Evolutionary conservation across 2,888 invertebrate genomes (phyloP).

Genomic region (Aleiodes alternator): DNA sequence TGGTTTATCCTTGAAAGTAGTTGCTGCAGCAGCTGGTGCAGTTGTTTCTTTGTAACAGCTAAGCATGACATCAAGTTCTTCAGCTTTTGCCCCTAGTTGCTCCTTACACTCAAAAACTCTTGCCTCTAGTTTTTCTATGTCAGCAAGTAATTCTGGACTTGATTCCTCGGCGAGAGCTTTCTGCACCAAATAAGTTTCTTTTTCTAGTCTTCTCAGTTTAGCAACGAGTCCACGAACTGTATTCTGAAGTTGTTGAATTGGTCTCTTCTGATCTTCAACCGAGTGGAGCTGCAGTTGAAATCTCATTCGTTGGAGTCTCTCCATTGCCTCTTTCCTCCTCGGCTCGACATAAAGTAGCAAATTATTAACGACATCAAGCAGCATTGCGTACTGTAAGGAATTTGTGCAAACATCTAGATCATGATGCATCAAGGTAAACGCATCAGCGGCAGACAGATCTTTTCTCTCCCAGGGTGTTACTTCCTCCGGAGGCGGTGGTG

Average conservation of each 20-base stretch:
- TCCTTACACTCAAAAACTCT: conserved; percentile 93
- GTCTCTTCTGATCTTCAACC: conserved; percentile 92
- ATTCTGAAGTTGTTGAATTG: conserved; percentile 93
- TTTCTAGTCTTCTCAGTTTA: conserved; percentile 89
- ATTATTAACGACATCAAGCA: conserved; percentile 98
- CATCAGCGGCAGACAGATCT: conserved; percentile 91
- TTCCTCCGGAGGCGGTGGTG: conserved; percentile 84
- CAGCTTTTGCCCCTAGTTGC: conserved; percentile 89
- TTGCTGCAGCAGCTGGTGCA: conserved; percentile 76
- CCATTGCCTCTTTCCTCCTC: conserved; percentile 92
- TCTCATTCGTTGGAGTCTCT: conserved; percentile 91
- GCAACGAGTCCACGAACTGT: conserved; percentile 84
- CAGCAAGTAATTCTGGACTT: conserved; percentile 80
- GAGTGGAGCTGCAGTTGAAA: conserved; percentile 95
- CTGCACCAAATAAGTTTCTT: conserved; percentile 91
- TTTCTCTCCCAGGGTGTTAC: conserved; percentile 87
- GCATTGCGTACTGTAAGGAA: conserved; percentile 95
- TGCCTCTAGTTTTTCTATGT: conserved; percentile 84
- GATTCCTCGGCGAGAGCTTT: conserved; percentile 85
- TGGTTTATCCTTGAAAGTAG: conserved; percentile 83
- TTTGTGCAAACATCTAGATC: conserved; percentile 99
- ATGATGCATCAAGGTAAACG: conserved; percentile 98
- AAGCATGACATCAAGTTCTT: conserved; percentile 96
- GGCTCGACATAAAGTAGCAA: conserved; percentile 97
- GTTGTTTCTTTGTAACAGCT: conserved; percentile 92